phyloP scores from a whole-genome alignment of 2,113 vertebrate genomes.

The Pterocles burchelli region DNA sequence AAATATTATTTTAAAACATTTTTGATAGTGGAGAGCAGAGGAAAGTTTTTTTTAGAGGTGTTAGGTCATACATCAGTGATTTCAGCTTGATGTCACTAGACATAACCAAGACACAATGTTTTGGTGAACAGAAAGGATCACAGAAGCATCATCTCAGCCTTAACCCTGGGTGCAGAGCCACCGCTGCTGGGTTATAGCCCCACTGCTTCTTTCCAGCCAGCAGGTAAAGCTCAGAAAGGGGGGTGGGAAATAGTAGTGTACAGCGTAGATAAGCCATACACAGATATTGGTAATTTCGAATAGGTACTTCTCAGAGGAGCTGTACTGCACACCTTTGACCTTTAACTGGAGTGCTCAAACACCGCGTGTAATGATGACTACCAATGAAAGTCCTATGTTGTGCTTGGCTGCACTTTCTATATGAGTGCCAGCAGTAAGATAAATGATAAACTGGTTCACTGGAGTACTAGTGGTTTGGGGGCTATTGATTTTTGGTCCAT shows the following conservation, averaged over 20 bases:
- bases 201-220: neutral
- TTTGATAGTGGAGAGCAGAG: neutral
- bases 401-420: conserved; percentile 86
- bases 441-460: conserved; percentile 87
- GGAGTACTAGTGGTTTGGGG: conserved; percentile 86
- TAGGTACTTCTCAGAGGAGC: conserved; percentile 68
- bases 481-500: conserved; percentile 89
- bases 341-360: conserved; percentile 76
- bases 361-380: conserved; percentile 78
- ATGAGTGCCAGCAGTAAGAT: conserved; percentile 86
- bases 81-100: neutral
- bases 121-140: neutral
- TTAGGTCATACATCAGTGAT: neutral
- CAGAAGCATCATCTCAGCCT: neutral
- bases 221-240: conserved; percentile 1
- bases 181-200: neutral
- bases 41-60: neutral
- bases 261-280: conserved; percentile 18
- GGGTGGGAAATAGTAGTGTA: neutral
- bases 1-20: neutral
- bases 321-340: conserved; percentile 77
- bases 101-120: neutral
- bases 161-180: neutral
- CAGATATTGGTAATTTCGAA: conserved; percentile 60
- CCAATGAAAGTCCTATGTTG: conserved; percentile 79